These are phyloP conservation scores for Phaetusa simplex DNA, from an alignment of 2,113 vertebrate species.

Conservation along the genomic window DNA sequence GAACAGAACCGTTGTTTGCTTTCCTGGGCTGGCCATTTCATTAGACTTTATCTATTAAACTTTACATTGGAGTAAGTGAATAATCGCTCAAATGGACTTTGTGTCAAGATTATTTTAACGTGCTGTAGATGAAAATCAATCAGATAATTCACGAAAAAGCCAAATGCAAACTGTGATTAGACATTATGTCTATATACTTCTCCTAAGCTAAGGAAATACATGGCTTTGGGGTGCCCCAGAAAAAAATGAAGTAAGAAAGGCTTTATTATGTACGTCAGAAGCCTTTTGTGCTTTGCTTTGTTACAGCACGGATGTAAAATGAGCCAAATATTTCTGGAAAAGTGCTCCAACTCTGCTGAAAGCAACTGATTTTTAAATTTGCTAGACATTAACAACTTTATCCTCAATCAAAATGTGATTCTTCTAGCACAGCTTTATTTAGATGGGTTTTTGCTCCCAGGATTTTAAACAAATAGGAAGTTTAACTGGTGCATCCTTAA, in stretches of 20 bases:
- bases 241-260: neutral
- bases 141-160: neutral
- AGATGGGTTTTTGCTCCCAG: neutral
- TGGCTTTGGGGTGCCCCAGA: neutral
- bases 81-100: neutral
- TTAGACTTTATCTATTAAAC: neutral
- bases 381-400: neutral
- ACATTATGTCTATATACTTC: neutral
- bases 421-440: neutral
- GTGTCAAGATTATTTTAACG: neutral
- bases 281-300: neutral
- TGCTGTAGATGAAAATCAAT: neutral
- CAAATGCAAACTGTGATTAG: neutral
- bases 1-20: neutral
- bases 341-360: neutral
- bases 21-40: neutral
- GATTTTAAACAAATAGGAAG: neutral
- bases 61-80: neutral
- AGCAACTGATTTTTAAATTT: neutral
- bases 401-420: neutral
- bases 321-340: neutral
- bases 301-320: neutral
- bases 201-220: neutral
- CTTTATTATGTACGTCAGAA: neutral
- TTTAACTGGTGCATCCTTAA: neutral